These are phyloP conservation scores for Hymenochirus boettgeri DNA, from an alignment of 2,113 vertebrate genomes.

Conservation along the genomic window DNA sequence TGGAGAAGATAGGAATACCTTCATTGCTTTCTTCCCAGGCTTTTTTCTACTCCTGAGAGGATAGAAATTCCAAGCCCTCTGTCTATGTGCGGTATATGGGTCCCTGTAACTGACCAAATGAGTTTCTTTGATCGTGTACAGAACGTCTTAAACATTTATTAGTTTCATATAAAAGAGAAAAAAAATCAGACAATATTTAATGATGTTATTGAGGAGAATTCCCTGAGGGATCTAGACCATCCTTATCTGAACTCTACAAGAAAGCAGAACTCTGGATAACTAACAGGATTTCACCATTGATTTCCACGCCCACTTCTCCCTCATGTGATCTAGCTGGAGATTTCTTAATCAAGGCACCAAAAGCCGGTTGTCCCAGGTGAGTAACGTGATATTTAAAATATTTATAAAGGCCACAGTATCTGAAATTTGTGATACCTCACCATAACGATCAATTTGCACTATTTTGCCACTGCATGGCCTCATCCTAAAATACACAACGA, in stretches of 20 bases:
- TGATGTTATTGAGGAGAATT: slow-evolving; percentile 52
- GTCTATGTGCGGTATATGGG: slow-evolving; percentile 46
- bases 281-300: slow-evolving; percentile 66
- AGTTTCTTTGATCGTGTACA: slow-evolving; percentile 51
- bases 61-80: slow-evolving; percentile 43
- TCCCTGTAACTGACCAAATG: slow-evolving; percentile 53
- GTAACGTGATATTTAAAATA: slow-evolving; percentile 6
- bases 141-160: slow-evolving; percentile 51
- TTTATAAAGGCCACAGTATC: too few species aligned
- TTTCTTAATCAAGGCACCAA: slow-evolving; percentile 53
- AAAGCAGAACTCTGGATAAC: slow-evolving; percentile 64
- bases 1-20: slow-evolving; percentile 47
- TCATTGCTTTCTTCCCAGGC: slow-evolving; percentile 45
- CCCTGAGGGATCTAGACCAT: slow-evolving; percentile 41
- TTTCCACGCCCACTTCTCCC: slow-evolving; percentile 59
- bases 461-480: too few species aligned
- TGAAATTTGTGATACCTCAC: too few species aligned
- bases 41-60: slow-evolving; percentile 35
- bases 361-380: slow-evolving; percentile 54
- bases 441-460: too few species aligned
- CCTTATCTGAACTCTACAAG: slow-evolving; percentile 50
- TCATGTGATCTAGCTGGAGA: slow-evolving; percentile 60
- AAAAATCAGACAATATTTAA: slow-evolving; percentile 43
- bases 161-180: slow-evolving; percentile 37
- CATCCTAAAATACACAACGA: too few species aligned